Base-by-base conservation (phyloP, 2,113 vertebrate species). In the Sigmodon hispidus region DNA sequence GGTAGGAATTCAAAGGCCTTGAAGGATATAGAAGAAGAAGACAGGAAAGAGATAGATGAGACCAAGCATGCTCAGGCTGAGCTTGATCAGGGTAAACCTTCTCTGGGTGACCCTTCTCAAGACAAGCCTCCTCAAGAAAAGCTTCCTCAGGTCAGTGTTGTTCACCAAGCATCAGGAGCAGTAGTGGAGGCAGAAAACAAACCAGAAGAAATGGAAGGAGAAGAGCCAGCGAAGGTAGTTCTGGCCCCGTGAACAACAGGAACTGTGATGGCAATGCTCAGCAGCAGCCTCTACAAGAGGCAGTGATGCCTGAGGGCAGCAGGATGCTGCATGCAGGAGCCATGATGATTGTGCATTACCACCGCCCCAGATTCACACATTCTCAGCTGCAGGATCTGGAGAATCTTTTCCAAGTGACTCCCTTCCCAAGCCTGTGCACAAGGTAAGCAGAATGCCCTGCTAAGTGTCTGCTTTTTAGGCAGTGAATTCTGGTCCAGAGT, bases 311-410 rank as follows among this genome's bases (percentile, higher is more conserved):
- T 40, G 79, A 81, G 36, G 5, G 6, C 22, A 29, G 2, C 79
- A 15, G 7, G 4, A 17, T 3, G 12, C 36, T 8, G 7, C 12
- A 2, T 1, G 24, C 19, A 40, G 10, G 5, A 55, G 22, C 8
- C 22, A 40, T 3, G 11, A 21, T 1, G 55, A 5, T 22, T 81
- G 1, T 7, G 6, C n/a, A n/a, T n/a, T n/a, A 5, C 5, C 22
- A 3, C 36, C 55, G 22, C 12, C 13, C 36, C 22, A 81, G 36
- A n/a, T 59, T 81, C n/a, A 81, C 79, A 36, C 55, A 7, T 0
- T 40, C 52, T 81, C 79, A 81, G 22, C 22, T 81, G 36, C 36
- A 12, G n/a, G 22, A 29, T 26, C 79, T 81, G 55, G 79, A 81
- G 79, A 21, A n/a, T 6, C 79, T 81, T 16, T 81, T 59, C 79